Evolutionary conservation across 2,113 vertebrate species (phyloP), one percentile per base, ranked within the genome.

Genomic region (Nansenia antarctica): DNA sequence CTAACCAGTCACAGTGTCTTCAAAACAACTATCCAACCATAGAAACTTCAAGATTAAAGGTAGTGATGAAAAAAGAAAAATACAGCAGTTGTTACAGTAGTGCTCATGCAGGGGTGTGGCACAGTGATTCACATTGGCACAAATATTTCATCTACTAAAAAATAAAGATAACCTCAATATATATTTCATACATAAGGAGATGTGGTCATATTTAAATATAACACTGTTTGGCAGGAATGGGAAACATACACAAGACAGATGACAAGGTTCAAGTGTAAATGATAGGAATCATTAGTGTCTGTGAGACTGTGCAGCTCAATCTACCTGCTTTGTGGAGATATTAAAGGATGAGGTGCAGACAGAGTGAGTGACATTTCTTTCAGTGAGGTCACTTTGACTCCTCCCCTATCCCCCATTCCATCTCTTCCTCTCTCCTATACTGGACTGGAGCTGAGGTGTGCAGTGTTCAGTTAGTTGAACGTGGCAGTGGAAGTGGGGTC

Each of bases 31-130:
- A 72, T 77, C 70, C 86, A 82, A 89, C 87, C 80, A 64, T 79
- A 79, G 84, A 84, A 82, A 58, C n/a, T n/a, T n/a, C n/a, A n/a
- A n/a, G 70, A 64, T 79, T 2, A 57, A 70, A 73, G 68, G 62
- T 77, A 62, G 79, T 69, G 34, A 65, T 85, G 27, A 35, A 30
- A 67, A 37, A 57, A 67, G 31, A 70, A 65, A 88, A 81, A 88
- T 88, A 83, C 81, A 86, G 83, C 88, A 82, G 78, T 85, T 84
- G 76, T 85, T 80, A n/a, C n/a, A n/a, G 79, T 84, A 78, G 80
- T 82, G 68, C 74, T 85, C 85, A 86, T 89, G 88, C 87, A 86
- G 60, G 70, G 62, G 70, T 14, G 85, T 82, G 77, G 76, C 79
- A 82, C 67, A 35, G 83, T 79, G 82, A 84, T 69, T 86, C 76